A percentile compares a stretch with the other conserved stretches of the same genome.
Evolutionary conservation across 2,888 invertebrate species (phyloP).

Genomic region (Podotricha telesiphe): DNA sequence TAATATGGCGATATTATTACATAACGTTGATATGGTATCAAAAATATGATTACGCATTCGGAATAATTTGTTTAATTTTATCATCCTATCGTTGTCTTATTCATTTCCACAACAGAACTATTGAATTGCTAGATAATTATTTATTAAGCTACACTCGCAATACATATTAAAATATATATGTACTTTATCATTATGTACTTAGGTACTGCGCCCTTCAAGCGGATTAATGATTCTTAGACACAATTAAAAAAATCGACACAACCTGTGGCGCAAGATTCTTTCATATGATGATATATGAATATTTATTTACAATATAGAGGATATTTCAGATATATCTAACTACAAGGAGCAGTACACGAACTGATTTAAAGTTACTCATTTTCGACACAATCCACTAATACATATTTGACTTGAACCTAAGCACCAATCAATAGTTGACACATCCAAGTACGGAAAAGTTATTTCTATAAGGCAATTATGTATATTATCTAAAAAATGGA

Average conservation of each 20-base stretch:
- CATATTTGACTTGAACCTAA: no score
- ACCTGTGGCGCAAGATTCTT: no score
- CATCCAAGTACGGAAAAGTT: neutral
- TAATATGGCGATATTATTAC: neutral
- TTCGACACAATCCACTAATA: neutral
- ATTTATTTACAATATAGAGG: no score
- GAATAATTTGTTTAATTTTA: neutral
- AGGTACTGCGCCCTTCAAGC: no score
- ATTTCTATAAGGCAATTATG: neutral
- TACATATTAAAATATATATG: no score
- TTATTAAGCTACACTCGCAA: no score
- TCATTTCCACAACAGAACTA: neutral
- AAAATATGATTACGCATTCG: neutral
- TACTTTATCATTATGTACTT: no score
- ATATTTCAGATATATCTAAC: neutral
- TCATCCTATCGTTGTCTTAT: neutral
- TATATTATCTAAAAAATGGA: neutral
- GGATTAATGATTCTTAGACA: no score
- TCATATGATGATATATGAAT: no score
- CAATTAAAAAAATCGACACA: no score
- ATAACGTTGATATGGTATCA: neutral
- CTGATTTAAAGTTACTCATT: neutral
- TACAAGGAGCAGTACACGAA: neutral
- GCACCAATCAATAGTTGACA: neutral
- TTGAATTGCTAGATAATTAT: neutral